Percentiles rank a stretch among this genome's conserved stretches.
These are phyloP conservation scores for Luehdorfia chinensis DNA, from an alignment of 1,140 invertebrate species.

Conservation along the genomic window DNA sequence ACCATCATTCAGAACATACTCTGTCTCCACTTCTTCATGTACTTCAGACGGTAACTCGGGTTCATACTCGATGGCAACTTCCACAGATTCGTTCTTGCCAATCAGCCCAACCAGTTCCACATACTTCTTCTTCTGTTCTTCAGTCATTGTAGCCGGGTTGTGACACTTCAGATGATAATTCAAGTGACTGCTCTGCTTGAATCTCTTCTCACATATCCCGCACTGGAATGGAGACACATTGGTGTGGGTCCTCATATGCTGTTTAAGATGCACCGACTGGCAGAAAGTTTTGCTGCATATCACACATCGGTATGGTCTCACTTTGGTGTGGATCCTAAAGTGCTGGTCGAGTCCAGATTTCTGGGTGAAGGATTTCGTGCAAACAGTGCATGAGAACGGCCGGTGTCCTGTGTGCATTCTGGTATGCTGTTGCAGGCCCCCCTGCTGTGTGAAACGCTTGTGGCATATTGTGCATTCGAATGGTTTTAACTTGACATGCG, in stretches of 20 bases:
- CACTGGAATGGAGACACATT: constrained; percentile 88
- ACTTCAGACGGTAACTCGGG: neutral
- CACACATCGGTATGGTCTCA: constrained; percentile 3
- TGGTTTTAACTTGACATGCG: constrained; percentile 68
- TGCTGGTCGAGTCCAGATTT: constrained; percentile 81
- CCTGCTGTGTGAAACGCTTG: constrained; percentile 66
- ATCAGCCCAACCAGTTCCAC: constrained; percentile 35
- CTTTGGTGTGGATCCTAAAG: constrained; percentile 81
- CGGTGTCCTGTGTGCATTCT: constrained; percentile 81
- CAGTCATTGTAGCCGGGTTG: constrained; percentile 42
- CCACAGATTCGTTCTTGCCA: neutral
- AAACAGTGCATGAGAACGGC: constrained; percentile 90
- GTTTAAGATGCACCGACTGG: constrained; percentile 65
- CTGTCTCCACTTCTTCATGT: neutral
- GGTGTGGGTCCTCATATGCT: constrained; percentile 71
- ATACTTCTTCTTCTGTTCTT: constrained; percentile 46
- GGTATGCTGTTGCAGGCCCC: constrained; percentile 73
- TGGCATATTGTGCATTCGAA: constrained; percentile 55
- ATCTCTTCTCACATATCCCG: constrained; percentile 78
- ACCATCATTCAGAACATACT: neutral
- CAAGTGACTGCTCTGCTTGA: constrained; percentile 69
- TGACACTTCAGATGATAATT: constrained; percentile 70
- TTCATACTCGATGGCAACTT: neutral
- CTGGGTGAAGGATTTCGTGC: constrained; percentile 91
- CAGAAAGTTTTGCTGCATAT: constrained; percentile 25